These are phyloP conservation scores for Spondyliosoma cantharus DNA, from an alignment of 2,797 vertebrate species.

Conservation along the genomic window DNA sequence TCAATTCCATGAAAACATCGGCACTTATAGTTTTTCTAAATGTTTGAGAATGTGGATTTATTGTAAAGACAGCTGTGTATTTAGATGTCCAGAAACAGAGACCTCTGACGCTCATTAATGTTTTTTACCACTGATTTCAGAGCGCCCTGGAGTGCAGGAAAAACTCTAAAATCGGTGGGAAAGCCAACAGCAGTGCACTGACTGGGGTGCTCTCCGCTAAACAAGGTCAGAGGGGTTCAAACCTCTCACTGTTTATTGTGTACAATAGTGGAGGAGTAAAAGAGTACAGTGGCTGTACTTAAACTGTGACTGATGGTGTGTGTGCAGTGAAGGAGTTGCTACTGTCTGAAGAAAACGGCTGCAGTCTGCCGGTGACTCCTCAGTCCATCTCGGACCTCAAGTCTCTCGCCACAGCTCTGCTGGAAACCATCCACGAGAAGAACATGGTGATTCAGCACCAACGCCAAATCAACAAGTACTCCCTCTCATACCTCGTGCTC, in stretches of 20 bases:
- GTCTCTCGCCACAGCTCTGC: conserved; percentile 94
- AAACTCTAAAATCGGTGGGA: conserved; percentile 88
- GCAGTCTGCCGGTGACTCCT: conserved; percentile 94
- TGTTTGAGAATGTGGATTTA: not conserved
- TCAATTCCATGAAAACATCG: not conserved
- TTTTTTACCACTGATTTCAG: conserved; percentile 78
- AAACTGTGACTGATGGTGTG: not conserved
- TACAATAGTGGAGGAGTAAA: not conserved
- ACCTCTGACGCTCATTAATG: not conserved
- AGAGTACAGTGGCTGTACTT: not conserved
- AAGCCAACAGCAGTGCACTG: conserved; percentile 91
- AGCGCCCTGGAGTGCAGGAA: conserved; percentile 94
- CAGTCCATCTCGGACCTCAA: conserved; percentile 98
- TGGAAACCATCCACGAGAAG: conserved; percentile 99
- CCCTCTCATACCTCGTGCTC: not conserved
- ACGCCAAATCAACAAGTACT: conserved; percentile 97
- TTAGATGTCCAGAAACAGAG: not conserved
- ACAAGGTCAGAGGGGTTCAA: conserved; percentile 86
- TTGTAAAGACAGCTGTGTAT: not conserved
- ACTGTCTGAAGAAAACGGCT: conserved; percentile 92
- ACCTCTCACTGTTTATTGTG: too few relatives aligned
- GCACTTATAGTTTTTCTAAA: not conserved
- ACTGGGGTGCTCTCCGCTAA: conserved; percentile 97
- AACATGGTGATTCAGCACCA: conserved; percentile 99
- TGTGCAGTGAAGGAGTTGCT: conserved; percentile 85